Percentiles rank a stretch among this genome's conserved stretches.
These are phyloP conservation scores for Hetaerina titia DNA, from an alignment of 2,888 invertebrate genomes.

Conservation along the genomic window DNA sequence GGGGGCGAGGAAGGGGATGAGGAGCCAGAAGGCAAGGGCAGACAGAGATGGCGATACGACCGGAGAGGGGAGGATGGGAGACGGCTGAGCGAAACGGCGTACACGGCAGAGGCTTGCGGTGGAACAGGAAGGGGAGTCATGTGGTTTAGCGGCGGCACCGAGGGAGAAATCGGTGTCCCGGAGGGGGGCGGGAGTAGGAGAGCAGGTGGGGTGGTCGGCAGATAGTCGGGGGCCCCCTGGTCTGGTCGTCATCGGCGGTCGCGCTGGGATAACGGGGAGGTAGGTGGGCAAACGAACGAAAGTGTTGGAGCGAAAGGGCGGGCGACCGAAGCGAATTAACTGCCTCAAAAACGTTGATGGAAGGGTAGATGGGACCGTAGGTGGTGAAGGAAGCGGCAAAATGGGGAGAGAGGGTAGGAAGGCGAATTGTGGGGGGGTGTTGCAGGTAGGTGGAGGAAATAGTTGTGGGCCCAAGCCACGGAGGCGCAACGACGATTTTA, in stretches of 20 bases:
- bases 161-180: slow-evolving; percentile 21
- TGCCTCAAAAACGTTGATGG: slow-evolving; percentile 66
- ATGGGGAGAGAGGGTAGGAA: not conserved
- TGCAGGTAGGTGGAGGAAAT: not conserved
- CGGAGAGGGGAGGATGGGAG: not conserved
- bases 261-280: slow-evolving; percentile 51
- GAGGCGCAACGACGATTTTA: slow-evolving; percentile 58
- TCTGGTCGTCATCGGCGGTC: slow-evolving; percentile 33
- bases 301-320: slow-evolving; percentile 31
- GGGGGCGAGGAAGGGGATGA: not conserved
- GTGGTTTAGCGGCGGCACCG: not conserved
- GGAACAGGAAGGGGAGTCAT: not conserved
- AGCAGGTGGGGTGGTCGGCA: not conserved
- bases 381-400: not conserved
- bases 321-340: slow-evolving; percentile 61
- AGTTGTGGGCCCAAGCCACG: slow-evolving; percentile 11
- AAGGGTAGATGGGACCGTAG: not conserved
- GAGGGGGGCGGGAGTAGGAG: not conserved
- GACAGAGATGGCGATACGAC: slow-evolving; percentile 9
- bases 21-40: not conserved
- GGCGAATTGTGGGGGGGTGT: not conserved
- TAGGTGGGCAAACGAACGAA: slow-evolving; percentile 41
- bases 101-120: not conserved
- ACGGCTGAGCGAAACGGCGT: slow-evolving; percentile 18
- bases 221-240: not conserved